These are phyloP conservation scores for Triops longicaudatus DNA, from an alignment of 1,140 invertebrate genomes.

Conservation along the genomic window DNA sequence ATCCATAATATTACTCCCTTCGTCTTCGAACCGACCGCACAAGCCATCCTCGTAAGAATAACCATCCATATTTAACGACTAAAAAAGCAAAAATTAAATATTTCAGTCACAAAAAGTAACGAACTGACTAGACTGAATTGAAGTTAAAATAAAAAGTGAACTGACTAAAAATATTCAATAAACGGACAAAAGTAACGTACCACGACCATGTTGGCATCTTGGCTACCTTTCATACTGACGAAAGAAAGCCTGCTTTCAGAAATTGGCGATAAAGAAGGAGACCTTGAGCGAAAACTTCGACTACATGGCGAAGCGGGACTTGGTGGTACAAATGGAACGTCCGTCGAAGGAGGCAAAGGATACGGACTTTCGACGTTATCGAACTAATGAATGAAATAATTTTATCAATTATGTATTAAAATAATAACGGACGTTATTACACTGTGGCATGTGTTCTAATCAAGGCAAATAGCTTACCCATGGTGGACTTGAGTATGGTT, in stretches of 20 bases:
- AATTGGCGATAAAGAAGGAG: slow-evolving; percentile 1
- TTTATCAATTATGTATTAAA: too few species aligned
- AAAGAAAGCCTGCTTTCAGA: neutral
- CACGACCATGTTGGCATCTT: neutral
- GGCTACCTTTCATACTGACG: neutral
- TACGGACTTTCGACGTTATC: neutral
- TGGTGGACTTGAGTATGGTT: neutral
- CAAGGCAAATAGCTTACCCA: neutral
- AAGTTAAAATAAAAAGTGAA: too few species aligned
- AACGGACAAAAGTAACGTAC: neutral
- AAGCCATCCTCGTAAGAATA: neutral
- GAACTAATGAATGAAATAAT: neutral
- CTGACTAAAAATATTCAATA: neutral
- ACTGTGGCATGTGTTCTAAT: too few species aligned
- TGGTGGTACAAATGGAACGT: neutral
- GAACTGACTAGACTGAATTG: too few species aligned
- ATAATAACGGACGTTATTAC: too few species aligned
- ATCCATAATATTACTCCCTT: neutral
- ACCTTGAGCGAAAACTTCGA: slow-evolving; percentile 5
- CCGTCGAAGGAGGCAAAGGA: neutral
- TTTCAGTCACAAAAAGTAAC: too few species aligned
- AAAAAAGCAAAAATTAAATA: neutral
- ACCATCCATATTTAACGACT: neutral
- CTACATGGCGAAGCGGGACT: neutral
- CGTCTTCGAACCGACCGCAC: neutral